Evolutionary conservation across 35 echinoderm and acorn worm species (phyloP).

Genomic region (Lytechinus variegatus): DNA sequence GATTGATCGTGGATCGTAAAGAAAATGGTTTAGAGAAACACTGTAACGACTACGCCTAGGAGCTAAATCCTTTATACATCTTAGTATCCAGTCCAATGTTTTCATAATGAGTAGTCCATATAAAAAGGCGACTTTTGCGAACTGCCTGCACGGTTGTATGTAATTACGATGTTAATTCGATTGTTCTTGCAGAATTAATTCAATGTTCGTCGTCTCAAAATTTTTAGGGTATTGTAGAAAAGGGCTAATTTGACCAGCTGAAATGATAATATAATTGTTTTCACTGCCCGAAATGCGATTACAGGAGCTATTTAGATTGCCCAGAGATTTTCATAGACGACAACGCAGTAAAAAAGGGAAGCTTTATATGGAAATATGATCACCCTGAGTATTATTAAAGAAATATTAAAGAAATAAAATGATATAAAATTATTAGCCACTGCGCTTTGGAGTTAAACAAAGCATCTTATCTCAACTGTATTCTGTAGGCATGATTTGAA

Average conservation of each 20-base stretch:
- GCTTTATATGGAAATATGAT: too few species aligned
- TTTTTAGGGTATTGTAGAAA: neutral
- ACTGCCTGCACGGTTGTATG: neutral
- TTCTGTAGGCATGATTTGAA: too few species aligned
- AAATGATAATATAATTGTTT: neutral
- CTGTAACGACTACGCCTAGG: neutral
- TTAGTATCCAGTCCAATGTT: neutral
- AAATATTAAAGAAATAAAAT: too few species aligned
- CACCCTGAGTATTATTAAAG: too few species aligned
- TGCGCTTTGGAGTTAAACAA: too few species aligned
- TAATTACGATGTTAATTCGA: neutral
- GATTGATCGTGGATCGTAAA: neutral
- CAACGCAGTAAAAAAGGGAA: neutral
- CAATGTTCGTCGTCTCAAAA: neutral
- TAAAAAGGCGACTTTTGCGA: neutral
- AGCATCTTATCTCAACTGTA: too few species aligned
- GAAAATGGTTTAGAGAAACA: neutral
- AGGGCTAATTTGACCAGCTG: neutral
- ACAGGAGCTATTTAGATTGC: neutral
- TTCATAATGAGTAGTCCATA: neutral
- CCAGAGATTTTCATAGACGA: neutral
- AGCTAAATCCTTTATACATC: neutral
- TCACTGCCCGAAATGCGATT: neutral
- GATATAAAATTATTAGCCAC: too few species aligned
- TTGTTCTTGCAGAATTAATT: neutral